A percentile compares a stretch with the other conserved stretches of the same genome.
Evolutionary conservation across 2,797 vertebrate genomes (phyloP).

Genomic region (Chelonia mydas): DNA sequence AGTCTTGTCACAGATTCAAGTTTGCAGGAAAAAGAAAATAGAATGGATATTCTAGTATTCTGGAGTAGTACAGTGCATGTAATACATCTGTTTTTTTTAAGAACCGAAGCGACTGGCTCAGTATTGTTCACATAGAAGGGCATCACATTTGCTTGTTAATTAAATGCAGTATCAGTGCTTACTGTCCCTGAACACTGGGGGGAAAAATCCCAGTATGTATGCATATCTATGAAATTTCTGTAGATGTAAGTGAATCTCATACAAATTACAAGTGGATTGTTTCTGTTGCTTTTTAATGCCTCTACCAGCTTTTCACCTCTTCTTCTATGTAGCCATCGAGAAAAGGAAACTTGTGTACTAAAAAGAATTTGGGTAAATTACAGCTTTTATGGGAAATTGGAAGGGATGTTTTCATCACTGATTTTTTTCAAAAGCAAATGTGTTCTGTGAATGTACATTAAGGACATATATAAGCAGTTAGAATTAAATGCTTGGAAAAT

Average conservation of each 20-base stretch:
- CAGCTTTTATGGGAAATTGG: slow-evolving; percentile 45
- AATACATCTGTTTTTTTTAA: slow-evolving; percentile 75
- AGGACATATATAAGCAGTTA: slow-evolving; percentile 25
- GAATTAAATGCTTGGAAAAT: slow-evolving; percentile 52
- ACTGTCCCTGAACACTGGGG: slow-evolving; percentile 76
- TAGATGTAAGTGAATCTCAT: slow-evolving; percentile 60
- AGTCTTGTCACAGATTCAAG: slow-evolving; percentile 43
- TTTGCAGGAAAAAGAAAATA: slow-evolving; percentile 65
- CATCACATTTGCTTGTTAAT: slow-evolving; percentile 83
- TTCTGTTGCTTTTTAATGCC: slow-evolving; percentile 35
- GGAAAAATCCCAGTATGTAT: slow-evolving; percentile 69
- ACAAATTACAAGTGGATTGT: slow-evolving; percentile 64
- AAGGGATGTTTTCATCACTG: slow-evolving; percentile 55
- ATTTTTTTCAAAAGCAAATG: slow-evolving; percentile 38
- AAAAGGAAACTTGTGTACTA: slow-evolving; percentile 33
- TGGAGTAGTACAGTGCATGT: slow-evolving; percentile 61
- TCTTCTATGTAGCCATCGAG: slow-evolving; percentile 9
- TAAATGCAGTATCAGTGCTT: slow-evolving; percentile 78
- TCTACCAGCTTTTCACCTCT: slow-evolving; percentile 40
- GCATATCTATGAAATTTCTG: slow-evolving; percentile 75
- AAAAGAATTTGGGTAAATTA: slow-evolving; percentile 30
- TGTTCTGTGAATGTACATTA: slow-evolving; percentile 42
- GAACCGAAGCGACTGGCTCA: slow-evolving; percentile 72
- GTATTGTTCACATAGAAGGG: slow-evolving; percentile 79
- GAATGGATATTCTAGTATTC: slow-evolving; percentile 70